Evolutionary conservation across 2,113 vertebrate genomes (phyloP).

Genomic region (Vulpes ferrilata): DNA sequence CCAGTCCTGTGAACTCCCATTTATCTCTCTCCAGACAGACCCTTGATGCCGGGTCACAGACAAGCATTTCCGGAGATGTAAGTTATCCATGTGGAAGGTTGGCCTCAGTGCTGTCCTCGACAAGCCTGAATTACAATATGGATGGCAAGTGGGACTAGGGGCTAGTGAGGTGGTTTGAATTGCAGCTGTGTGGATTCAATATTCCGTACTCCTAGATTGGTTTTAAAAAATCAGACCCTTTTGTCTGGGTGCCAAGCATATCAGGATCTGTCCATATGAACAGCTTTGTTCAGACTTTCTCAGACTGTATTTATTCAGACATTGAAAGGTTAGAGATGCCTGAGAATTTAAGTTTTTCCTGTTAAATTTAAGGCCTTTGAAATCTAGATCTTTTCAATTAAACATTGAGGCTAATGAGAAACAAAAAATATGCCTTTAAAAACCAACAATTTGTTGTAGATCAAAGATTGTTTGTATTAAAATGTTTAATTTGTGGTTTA

Average conservation of each 20-base stretch:
- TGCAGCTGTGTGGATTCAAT: background rate
- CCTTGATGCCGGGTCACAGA: conserved; percentile 92
- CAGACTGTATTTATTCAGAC: background rate
- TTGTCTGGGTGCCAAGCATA: background rate
- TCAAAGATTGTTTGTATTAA: background rate
- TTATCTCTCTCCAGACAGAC: conserved; percentile 89
- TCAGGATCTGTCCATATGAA: background rate
- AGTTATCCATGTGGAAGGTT: conserved; percentile 69
- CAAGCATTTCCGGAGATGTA: conserved; percentile 92
- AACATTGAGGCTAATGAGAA: conserved; percentile 12
- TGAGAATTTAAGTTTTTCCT: conserved; percentile 9
- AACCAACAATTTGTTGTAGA: background rate
- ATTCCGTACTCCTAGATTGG: background rate
- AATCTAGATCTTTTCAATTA: background rate
- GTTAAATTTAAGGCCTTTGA: background rate
- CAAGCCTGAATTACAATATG: background rate
- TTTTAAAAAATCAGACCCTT: background rate
- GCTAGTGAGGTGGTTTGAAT: background rate
- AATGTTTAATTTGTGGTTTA: background rate
- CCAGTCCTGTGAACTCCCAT: conserved; percentile 83
- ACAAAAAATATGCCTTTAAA: background rate
- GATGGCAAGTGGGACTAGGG: background rate
- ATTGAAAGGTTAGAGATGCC: background rate
- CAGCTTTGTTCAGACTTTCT: conserved; percentile 35
- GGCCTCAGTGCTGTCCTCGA: background rate